Evolutionary conservation across 2,888 invertebrate species (phyloP).

Genomic region (Acronicta alni): DNA sequence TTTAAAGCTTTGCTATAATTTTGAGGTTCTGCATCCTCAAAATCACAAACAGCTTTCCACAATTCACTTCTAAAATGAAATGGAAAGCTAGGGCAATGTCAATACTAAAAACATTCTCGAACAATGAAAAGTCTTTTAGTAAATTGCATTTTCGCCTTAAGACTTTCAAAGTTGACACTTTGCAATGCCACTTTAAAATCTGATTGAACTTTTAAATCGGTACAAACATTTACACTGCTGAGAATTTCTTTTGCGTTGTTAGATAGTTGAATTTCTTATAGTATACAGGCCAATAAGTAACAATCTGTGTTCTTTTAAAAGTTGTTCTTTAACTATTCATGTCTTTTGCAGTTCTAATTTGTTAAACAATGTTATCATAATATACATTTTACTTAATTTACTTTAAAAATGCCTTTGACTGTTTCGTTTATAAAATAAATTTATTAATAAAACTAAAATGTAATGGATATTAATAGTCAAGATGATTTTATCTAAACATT

Average conservation of each 20-base stretch:
- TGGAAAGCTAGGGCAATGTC: constrained; percentile 36
- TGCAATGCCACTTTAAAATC: constrained; percentile 50
- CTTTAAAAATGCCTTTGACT: too few relatives aligned
- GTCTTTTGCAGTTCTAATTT: too few relatives aligned
- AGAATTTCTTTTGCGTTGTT: constrained; percentile 18
- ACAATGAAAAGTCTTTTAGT: constrained; percentile 59
- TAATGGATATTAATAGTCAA: too few relatives aligned
- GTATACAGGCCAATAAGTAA: neutral
- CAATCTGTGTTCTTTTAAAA: neutral
- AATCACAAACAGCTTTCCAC: neutral
- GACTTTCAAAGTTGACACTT: constrained; percentile 52
- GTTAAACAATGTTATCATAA: too few relatives aligned
- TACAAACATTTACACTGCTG: constrained; percentile 33
- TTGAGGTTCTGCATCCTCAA: neutral
- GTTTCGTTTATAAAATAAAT: too few relatives aligned
- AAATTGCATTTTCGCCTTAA: constrained; percentile 59
- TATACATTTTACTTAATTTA: too few relatives aligned
- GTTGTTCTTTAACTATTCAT: too few relatives aligned
- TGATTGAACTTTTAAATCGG: constrained; percentile 47
- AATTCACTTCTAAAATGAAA: constrained; percentile 39
- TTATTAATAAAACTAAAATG: too few relatives aligned
- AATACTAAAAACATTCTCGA: constrained; percentile 45
- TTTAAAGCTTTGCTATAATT: too few relatives aligned
- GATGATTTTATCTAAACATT: too few relatives aligned
- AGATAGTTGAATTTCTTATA: constrained; percentile 16